Evolutionary conservation across 1,140 invertebrate genomes (phyloP).

Genomic region (Drosophila eugracilis): DNA sequence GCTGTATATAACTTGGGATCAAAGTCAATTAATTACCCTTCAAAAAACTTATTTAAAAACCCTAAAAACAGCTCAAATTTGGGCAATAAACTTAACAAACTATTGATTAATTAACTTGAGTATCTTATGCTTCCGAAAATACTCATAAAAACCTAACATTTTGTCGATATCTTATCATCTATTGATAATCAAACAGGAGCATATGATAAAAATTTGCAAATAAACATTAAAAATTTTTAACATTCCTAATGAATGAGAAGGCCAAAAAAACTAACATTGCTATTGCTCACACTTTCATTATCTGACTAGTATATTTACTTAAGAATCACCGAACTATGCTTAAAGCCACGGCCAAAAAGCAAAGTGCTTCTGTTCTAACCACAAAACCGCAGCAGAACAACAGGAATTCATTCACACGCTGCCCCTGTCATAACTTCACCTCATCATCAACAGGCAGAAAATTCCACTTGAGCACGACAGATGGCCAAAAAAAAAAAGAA

Average conservation of each 20-base stretch:
- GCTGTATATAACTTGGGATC: too few species aligned
- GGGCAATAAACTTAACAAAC: neutral
- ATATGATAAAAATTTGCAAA: constrained; percentile 15
- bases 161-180: constrained; percentile 5
- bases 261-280: too few species aligned
- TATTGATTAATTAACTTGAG: constrained; percentile 9
- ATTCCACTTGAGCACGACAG: constrained; percentile 57
- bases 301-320: neutral
- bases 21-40: too few species aligned
- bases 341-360: constrained; percentile 18
- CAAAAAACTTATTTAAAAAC: neutral
- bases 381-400: constrained; percentile 21
- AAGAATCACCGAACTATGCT: constrained; percentile 4
- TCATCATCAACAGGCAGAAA: constrained; percentile 27
- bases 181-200: constrained; percentile 9
- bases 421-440: constrained; percentile 8
- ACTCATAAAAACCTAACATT: neutral
- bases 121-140: constrained; percentile 5
- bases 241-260: constrained; percentile 13
- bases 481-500: constrained; percentile 42
- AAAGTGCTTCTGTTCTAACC: constrained; percentile 43
- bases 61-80: neutral
- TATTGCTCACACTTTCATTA: neutral
- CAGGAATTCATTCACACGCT: constrained; percentile 48
- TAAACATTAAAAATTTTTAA: constrained; percentile 6